Conservation (phyloP, 1,140 invertebrate species). For the Heliconius hewitsoni region DNA sequence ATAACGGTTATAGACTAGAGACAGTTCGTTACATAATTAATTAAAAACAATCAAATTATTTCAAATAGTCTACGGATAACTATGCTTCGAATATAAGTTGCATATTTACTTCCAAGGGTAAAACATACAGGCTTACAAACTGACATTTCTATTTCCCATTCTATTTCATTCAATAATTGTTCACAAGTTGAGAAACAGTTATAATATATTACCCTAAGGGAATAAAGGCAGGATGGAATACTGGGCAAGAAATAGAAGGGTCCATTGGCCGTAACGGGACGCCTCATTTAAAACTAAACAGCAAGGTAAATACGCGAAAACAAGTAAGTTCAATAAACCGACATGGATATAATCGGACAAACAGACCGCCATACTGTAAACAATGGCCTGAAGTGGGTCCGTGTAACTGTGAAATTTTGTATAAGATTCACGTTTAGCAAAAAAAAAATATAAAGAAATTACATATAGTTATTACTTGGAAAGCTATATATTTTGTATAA, state of each 20-base stretch:
- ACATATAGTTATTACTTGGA: no score
- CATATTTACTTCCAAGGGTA: no score
- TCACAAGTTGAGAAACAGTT: constrained; percentile 14
- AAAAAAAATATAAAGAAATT: neutral
- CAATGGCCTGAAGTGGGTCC: constrained; percentile 15
- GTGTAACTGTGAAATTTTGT: neutral
- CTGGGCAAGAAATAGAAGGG: neutral
- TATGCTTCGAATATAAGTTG: neutral
- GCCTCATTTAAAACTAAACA: constrained; percentile 26
- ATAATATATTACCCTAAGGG: constrained; percentile 8
- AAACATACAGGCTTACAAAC: neutral
- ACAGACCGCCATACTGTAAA: constrained; percentile 16
- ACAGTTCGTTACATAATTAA: no score
- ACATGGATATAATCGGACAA: constrained; percentile 16
- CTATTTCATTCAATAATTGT: neutral
- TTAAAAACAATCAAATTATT: no score
- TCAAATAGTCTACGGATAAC: neutral
- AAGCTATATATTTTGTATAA: neutral
- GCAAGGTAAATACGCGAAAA: constrained; percentile 19
- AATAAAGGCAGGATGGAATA: neutral
- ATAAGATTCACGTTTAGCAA: neutral
- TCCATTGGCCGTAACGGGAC: constrained; percentile 18
- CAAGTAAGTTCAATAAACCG: constrained; percentile 28
- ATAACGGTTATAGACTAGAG: no score
- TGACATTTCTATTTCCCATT: neutral